Evolutionary conservation across 2,888 invertebrate genomes (phyloP), one percentile per base, ranked within the genome.

Genomic region (Parnassius glacialis): DNA sequence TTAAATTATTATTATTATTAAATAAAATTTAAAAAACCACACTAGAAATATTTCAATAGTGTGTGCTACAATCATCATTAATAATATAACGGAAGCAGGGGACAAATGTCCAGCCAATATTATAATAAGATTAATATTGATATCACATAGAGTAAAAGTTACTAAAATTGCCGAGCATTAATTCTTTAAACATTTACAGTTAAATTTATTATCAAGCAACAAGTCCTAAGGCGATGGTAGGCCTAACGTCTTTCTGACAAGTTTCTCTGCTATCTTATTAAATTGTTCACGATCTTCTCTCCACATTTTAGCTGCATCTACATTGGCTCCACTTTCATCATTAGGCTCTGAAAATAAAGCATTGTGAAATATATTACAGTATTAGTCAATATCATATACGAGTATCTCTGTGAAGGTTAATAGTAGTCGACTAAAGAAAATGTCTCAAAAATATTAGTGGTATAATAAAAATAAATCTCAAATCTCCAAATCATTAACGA

Each of bases 231-330:
- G 72, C 2, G 78, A 57, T 2, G 94, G 93, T 70, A 97, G 92
- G 41, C 96, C 97, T 53, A 99, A 92, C 0, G 98, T 98, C 90
- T 97, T 97, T 70, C 97, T 93, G 34, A 99, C 99, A 71, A 99
- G 93, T 79, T 94, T 94, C 81, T 97, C 96, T 3, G 99, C 99
- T 74, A 98, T 97, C 84, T 93, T 94, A 79, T 98, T 96, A 83
- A 99, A 99, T 82, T 98, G 97, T 12, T 95, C 94, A 12, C 98
- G 93, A 80, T 99, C 96, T 83, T 99, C 99, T 63, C 99, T 93
- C 99, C 99, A 99, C 97, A 99, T 98, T 90, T 99, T 99, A 0
- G 99, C 99, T 10, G 99, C 99, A 87, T 99, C 99, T 0, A 99
- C 99, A 88, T 99, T 99, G 0, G 99, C 99, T 12, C 99, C 99